Percentiles rank a stretch among this genome's conserved stretches.
phyloP scores from a whole-genome alignment of 1,140 invertebrate species.

The Acarapis woodi region DNA sequence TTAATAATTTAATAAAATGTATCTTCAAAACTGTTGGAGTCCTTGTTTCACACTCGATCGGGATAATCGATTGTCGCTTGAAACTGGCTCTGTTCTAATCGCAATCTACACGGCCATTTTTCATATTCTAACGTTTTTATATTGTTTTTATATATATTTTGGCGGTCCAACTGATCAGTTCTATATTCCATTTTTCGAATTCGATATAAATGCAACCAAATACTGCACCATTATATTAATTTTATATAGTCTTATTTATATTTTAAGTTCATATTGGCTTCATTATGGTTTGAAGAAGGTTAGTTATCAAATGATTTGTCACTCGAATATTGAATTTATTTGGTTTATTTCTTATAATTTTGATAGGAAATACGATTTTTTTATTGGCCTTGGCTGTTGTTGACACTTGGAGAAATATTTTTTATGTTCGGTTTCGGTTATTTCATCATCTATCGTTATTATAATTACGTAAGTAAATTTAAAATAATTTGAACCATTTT shows the following conservation, averaged over 20 bases:
- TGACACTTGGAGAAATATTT: constrained; percentile 6
- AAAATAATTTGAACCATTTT: too few species aligned
- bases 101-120: constrained; percentile 6
- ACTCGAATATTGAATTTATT: neutral
- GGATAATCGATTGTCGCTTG: constrained; percentile 3
- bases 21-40: too few species aligned
- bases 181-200: constrained; percentile 9
- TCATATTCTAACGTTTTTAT: constrained; percentile 7
- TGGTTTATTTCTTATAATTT: neutral
- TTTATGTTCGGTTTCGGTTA: constrained; percentile 1
- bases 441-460: constrained; percentile 8
- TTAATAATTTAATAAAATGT: too few species aligned
- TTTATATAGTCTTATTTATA: constrained; percentile 5
- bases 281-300: constrained; percentile 8
- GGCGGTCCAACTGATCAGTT: constrained; percentile 8
- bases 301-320: constrained; percentile 1
- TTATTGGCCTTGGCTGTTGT: constrained; percentile 8
- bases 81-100: constrained; percentile 6
- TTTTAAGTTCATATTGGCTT: constrained; percentile 6
- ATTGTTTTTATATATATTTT: constrained; percentile 2
- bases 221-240: constrained; percentile 1
- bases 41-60: constrained; percentile 7
- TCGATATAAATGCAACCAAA: constrained; percentile 3
- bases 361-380: constrained; percentile 10
- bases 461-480: constrained; percentile 9